Evolutionary conservation across 2,113 vertebrate species (phyloP).

Genomic region (Myotis davidii): DNA sequence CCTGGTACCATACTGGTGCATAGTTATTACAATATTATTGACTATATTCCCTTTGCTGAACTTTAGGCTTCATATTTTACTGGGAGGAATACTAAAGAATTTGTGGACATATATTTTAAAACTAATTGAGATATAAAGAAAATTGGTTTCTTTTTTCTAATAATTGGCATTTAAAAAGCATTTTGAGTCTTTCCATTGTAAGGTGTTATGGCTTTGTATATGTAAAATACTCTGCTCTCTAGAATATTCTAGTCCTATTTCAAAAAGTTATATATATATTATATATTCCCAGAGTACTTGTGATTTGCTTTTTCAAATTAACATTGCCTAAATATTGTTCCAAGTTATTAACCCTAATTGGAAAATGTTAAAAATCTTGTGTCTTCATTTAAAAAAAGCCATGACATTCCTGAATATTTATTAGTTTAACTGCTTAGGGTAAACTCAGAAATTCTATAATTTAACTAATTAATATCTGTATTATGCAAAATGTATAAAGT

Average conservation of each 20-base stretch:
- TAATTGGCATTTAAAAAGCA: constrained; percentile 34
- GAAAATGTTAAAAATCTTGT: constrained; percentile 66
- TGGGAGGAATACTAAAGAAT: not conserved
- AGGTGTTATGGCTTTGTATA: constrained; percentile 2
- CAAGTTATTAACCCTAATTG: constrained; percentile 25
- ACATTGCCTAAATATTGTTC: constrained; percentile 15
- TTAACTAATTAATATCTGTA: constrained; percentile 61
- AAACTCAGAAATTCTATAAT: constrained; percentile 71
- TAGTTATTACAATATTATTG: not conserved
- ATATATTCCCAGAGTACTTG: constrained; percentile 7
- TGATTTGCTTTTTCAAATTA: constrained; percentile 6
- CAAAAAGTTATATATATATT: not conserved
- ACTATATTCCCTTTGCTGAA: not conserved
- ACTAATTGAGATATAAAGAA: constrained; percentile 7
- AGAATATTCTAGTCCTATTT: not conserved
- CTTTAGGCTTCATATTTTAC: constrained; percentile 14
- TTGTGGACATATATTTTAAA: constrained; percentile 14
- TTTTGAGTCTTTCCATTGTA: not conserved
- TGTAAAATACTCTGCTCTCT: not conserved
- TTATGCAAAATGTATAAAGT: constrained; percentile 60
- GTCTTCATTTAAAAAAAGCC: not conserved
- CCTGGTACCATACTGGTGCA: not conserved
- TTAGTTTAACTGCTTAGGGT: constrained; percentile 71
- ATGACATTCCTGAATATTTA: not conserved
- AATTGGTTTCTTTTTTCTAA: not conserved